These are phyloP conservation scores for Aphodius sticticus DNA, from an alignment of 2,888 invertebrate species.

Conservation along the genomic window DNA sequence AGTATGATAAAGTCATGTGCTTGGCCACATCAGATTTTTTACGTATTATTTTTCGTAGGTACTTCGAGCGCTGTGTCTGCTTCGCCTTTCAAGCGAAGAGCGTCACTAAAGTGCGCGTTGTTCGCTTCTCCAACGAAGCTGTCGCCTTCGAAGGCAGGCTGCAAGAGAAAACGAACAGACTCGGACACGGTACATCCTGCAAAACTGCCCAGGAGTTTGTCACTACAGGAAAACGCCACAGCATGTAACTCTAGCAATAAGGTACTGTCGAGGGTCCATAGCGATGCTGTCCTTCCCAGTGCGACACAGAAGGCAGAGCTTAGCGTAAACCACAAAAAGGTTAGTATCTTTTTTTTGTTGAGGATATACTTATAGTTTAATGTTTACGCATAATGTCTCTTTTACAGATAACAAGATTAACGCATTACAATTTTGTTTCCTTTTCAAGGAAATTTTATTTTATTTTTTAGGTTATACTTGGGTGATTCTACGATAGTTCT, in stretches of 20 bases:
- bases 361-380: not conserved
- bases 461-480: slow-evolving; percentile 14
- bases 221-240: slow-evolving; percentile 46
- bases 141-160: slow-evolving; percentile 51
- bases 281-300: slow-evolving; percentile 60
- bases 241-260: slow-evolving; percentile 43
- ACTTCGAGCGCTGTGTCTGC: slow-evolving; percentile 41
- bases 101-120: slow-evolving; percentile 69
- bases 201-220: slow-evolving; percentile 68
- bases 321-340: slow-evolving; percentile 72
- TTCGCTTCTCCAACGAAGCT: slow-evolving; percentile 69
- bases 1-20: too few relatives aligned
- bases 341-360: slow-evolving; percentile 48
- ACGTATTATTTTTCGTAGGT: slow-evolving; percentile 28
- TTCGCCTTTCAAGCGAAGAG: slow-evolving; percentile 53
- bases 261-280: slow-evolving; percentile 46
- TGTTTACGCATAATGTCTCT: not conserved
- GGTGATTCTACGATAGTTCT: slow-evolving; percentile 4
- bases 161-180: slow-evolving; percentile 64
- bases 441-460: not conserved
- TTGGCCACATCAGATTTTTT: not conserved
- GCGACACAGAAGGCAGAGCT: slow-evolving; percentile 61
- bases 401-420: not conserved
- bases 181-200: slow-evolving; percentile 51
- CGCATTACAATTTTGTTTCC: slow-evolving; percentile 9